Evolutionary conservation across 2,113 vertebrate species (phyloP).

Genomic region (Gavialis gangeticus): DNA sequence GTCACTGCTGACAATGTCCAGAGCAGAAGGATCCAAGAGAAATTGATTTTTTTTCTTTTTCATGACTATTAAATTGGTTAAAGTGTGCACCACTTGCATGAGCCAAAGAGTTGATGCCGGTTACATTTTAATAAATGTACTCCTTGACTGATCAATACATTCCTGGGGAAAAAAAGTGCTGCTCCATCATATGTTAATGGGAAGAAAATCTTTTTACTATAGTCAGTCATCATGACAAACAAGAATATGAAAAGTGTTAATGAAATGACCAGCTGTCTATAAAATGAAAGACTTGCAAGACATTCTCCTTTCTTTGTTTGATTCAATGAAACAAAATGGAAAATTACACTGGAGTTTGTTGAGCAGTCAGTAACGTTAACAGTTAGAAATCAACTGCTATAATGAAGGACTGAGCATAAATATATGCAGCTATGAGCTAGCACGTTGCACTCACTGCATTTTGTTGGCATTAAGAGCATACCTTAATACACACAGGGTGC

Average conservation of each 20-base stretch:
- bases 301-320: slow-evolving; percentile 75
- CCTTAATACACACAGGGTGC: background rate
- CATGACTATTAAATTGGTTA: slow-evolving; percentile 80
- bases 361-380: slow-evolving; percentile 65
- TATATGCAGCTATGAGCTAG: background rate
- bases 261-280: slow-evolving; percentile 82
- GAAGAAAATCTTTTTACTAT: slow-evolving; percentile 78
- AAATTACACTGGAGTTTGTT: slow-evolving; percentile 75
- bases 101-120: slow-evolving; percentile 72
- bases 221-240: slow-evolving; percentile 80
- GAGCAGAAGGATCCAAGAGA: slow-evolving; percentile 73
- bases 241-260: slow-evolving; percentile 83
- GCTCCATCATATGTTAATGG: slow-evolving; percentile 76
- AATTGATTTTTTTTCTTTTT: slow-evolving; percentile 78
- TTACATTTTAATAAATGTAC: slow-evolving; percentile 84
- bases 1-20: slow-evolving; percentile 58
- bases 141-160: slow-evolving; percentile 73
- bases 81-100: slow-evolving; percentile 65
- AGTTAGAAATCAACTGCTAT: slow-evolving; percentile 68
- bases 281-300: slow-evolving; percentile 77
- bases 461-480: background rate
- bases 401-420: slow-evolving; percentile 44
- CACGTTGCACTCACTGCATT: background rate
- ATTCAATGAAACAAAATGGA: slow-evolving; percentile 81
- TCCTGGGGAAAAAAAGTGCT: slow-evolving; percentile 68